phyloP scores from a whole-genome alignment of 2,113 vertebrate species.

The Willisornis vidua region DNA sequence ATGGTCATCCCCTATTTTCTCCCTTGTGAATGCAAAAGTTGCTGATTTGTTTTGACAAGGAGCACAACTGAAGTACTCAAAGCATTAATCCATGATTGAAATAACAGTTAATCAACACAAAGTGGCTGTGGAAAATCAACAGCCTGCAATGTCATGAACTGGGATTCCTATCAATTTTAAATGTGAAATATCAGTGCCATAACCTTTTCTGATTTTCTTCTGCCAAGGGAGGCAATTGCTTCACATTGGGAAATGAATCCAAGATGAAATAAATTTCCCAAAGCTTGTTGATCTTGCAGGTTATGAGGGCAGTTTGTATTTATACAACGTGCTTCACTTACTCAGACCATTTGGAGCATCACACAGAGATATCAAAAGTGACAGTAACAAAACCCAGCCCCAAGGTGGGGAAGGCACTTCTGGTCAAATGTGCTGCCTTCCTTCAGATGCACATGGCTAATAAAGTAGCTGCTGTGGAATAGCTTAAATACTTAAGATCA shows the following conservation, averaged over 20 bases:
- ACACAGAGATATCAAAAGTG: not conserved
- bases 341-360: not conserved
- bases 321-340: not conserved
- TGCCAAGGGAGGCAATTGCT: not conserved
- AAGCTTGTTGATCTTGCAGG: conserved; percentile 30
- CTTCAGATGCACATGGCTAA: not conserved
- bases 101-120: conserved; percentile 5
- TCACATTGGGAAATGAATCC: not conserved
- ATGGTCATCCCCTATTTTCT: not conserved
- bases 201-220: not conserved
- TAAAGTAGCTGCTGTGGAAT: not conserved
- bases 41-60: conserved; percentile 50
- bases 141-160: not conserved
- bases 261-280: not conserved
- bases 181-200: not conserved
- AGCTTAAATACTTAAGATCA: not conserved
- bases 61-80: conserved; percentile 28
- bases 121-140: not conserved
- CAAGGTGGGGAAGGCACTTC: not conserved
- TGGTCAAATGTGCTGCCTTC: not conserved
- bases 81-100: conserved; percentile 27
- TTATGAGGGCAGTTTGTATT: not conserved
- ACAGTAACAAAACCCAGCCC: not conserved
- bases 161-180: not conserved
- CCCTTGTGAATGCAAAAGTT: conserved; percentile 16